A percentile compares a stretch with the other conserved stretches of the same genome.
These are phyloP conservation scores for Entelurus aequoreus DNA, from an alignment of 2,113 vertebrate genomes.

Conservation along the genomic window DNA sequence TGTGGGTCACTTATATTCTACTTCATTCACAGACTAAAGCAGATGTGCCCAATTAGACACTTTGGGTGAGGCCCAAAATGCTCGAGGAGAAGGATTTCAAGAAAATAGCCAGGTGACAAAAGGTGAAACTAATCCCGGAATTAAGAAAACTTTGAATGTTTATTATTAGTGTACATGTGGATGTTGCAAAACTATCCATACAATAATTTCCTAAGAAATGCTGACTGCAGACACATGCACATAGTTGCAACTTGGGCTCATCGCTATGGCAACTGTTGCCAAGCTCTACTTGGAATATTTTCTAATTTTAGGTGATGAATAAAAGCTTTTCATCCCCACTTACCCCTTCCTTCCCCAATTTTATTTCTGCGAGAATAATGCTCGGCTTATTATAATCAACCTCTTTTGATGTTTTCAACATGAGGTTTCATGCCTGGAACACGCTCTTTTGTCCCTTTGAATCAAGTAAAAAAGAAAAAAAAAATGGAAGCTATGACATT, in stretches of 20 bases:
- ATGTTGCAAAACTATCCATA: background rate
- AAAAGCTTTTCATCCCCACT: constrained; percentile 4
- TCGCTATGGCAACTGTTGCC: constrained; percentile 42
- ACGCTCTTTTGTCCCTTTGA: background rate
- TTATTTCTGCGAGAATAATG: constrained; percentile 1
- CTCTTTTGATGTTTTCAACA: background rate
- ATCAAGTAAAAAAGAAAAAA: too few species aligned
- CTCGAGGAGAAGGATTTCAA: too few species aligned
- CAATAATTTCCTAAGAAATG: background rate
- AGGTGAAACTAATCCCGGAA: background rate
- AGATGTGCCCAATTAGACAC: background rate
- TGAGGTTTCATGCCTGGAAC: constrained; percentile 2
- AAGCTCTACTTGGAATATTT: constrained; percentile 12
- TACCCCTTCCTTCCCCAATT: constrained; percentile 5
- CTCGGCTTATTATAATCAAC: background rate
- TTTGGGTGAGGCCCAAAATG: background rate
- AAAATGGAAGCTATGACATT: too few species aligned
- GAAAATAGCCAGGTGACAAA: background rate
- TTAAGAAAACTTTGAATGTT: background rate
- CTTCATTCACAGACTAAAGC: background rate
- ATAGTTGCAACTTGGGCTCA: constrained; percentile 8
- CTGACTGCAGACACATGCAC: background rate
- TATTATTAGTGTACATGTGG: background rate
- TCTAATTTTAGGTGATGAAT: constrained; percentile 6
- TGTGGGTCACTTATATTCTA: background rate